phyloP scores from a whole-genome alignment of 1,140 invertebrate genomes.

The Calephelis nemesis region DNA sequence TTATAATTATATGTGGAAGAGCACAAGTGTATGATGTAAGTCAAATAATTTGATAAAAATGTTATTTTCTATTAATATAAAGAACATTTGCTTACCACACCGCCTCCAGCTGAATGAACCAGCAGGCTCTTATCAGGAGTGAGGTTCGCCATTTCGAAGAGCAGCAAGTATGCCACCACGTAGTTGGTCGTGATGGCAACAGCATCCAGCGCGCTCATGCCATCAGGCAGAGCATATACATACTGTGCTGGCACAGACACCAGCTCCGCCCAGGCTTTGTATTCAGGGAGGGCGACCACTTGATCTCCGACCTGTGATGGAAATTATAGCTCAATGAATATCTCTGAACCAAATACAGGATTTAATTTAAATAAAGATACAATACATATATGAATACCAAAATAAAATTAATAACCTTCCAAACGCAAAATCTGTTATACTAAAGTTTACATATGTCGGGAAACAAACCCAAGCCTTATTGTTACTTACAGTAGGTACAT shows the following conservation, averaged over 20 bases:
- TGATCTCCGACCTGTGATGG: conserved; percentile 88
- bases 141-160: conserved; percentile 91
- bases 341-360: not conserved
- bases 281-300: conserved; percentile 91
- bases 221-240: conserved; percentile 89
- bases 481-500: too few species aligned
- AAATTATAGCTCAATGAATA: not conserved
- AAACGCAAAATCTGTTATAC: too few species aligned
- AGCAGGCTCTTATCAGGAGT: conserved; percentile 89
- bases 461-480: too few species aligned
- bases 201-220: conserved; percentile 88
- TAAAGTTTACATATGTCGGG: too few species aligned
- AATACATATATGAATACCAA: too few species aligned
- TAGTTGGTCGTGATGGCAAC: conserved; percentile 92
- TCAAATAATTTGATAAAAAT: too few species aligned
- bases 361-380: too few species aligned
- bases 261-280: conserved; percentile 91
- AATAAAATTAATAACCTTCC: too few species aligned
- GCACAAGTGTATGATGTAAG: too few species aligned
- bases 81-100: conserved; percentile 86
- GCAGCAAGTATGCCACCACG: conserved; percentile 90
- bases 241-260: conserved; percentile 87
- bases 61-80: conserved; percentile 19
- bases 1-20: too few species aligned
- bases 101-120: conserved; percentile 92